Evolutionary conservation across 2,888 invertebrate genomes (phyloP).

Genomic region (Chloroclystis v-ata): DNA sequence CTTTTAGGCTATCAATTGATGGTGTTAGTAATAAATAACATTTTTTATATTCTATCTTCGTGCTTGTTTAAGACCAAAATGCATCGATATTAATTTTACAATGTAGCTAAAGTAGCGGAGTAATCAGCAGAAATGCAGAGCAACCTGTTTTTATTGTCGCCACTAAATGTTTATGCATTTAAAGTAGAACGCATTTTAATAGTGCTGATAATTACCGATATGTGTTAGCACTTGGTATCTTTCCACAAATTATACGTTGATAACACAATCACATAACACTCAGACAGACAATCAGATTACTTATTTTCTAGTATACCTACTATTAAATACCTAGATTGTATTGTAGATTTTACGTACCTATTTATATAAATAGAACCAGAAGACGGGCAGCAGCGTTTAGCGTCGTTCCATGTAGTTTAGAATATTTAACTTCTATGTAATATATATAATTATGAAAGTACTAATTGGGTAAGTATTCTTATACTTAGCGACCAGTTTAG

Average conservation of each 20-base stretch:
- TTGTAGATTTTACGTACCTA: too few species aligned
- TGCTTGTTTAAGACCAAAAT: not conserved
- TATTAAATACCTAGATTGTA: too few species aligned
- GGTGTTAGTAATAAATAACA: too few species aligned
- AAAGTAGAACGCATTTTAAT: not conserved
- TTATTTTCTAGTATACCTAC: not conserved
- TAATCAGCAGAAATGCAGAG: not conserved
- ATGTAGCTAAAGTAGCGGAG: not conserved
- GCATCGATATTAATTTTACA: not conserved
- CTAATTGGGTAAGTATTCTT: too few species aligned
- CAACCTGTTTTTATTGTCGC: constrained; percentile 1
- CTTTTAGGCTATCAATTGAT: too few species aligned
- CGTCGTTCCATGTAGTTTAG: too few species aligned
- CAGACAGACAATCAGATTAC: not conserved
- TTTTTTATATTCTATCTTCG: too few species aligned
- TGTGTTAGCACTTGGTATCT: not conserved
- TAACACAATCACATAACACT: not conserved
- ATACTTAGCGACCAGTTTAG: too few species aligned
- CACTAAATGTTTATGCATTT: not conserved
- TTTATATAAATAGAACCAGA: too few species aligned
- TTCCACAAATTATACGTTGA: not conserved
- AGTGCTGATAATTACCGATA: not conserved
- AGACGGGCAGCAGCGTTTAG: too few species aligned
- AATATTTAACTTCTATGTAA: too few species aligned
- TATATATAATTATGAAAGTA: too few species aligned